A percentile compares a stretch with the other conserved stretches of the same genome.
Evolutionary conservation across 2,797 vertebrate genomes (phyloP).

Genomic region (Sebastes dallii): DNA sequence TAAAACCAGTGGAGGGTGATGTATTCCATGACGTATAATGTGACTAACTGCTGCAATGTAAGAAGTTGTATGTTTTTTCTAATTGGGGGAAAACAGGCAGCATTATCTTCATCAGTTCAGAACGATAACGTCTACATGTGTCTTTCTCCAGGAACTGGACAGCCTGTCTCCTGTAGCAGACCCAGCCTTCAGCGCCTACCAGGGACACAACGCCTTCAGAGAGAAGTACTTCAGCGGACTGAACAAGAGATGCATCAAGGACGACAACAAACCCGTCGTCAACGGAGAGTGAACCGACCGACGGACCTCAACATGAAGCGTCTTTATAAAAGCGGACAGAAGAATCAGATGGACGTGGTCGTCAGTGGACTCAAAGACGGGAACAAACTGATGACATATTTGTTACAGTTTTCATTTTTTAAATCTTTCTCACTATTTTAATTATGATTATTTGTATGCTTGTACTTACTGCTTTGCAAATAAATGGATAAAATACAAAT

Average conservation of each 20-base stretch:
- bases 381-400: slow-evolving; percentile 5
- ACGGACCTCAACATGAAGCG: not conserved
- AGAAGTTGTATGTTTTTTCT: not conserved
- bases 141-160: slow-evolving; percentile 85
- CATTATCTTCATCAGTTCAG: not conserved
- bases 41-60: not conserved
- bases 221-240: slow-evolving; percentile 98
- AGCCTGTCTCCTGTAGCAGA: slow-evolving; percentile 79
- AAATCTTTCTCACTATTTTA: slow-evolving; percentile 31
- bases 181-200: slow-evolving; percentile 83
- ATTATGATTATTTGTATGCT: slow-evolving; percentile 32
- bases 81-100: not conserved
- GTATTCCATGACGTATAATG: not conserved
- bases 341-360: not conserved
- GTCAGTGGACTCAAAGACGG: not conserved
- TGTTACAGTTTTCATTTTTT: slow-evolving; percentile 9
- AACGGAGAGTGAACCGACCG: slow-evolving; percentile 31
- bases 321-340: not conserved
- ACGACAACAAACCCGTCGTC: slow-evolving; percentile 54
- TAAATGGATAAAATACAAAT: slow-evolving; percentile 42
- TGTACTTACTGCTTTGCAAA: slow-evolving; percentile 48
- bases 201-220: slow-evolving; percentile 96
- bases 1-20: not conserved
- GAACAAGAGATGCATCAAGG: slow-evolving; percentile 88
- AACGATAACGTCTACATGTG: not conserved